Base-by-base conservation (phyloP, 2,888 invertebrate species). In the Sialis lutaria region DNA sequence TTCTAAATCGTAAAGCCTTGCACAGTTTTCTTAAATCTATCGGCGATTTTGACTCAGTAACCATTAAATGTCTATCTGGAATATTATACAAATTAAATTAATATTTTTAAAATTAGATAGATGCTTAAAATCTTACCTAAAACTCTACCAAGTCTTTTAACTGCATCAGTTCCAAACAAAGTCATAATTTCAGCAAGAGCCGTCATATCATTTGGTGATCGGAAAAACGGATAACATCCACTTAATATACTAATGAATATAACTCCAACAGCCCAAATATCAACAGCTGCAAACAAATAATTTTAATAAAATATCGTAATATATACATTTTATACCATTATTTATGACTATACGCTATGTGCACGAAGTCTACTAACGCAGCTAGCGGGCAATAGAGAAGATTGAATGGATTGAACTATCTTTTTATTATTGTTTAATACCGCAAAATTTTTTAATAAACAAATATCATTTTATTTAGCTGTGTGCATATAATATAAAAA, bases 261-360 rank as follows among this genome's bases (percentile, higher is more conserved):
- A 44, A 91, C 82, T 49, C 91, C 91, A 40, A 78, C 77, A 44
- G 91, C 86, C 91, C 92, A 92, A 56, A 87, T 72, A 67, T 92
- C 92, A 53, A 92, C 84, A 50, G 84, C 85, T 73, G 62, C 34
- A 66, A 22, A 41, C n/a, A 35, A 9, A 35, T 34, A 34, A 34
- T 34, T 34, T 34, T 7, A 34, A 34, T 34, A 7, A n/a, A n/a
- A n/a, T n/a, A n/a, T n/a, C n/a, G n/a, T n/a, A n/a, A n/a, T n/a
- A n/a, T n/a, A n/a, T n/a, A n/a, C n/a, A n/a, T n/a, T n/a, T n/a
- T n/a, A n/a, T n/a, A n/a, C n/a, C n/a, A n/a, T n/a, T n/a, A n/a
- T n/a, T n/a, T n/a, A n/a, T n/a, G n/a, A n/a, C n/a, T n/a, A n/a
- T n/a, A n/a, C n/a, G n/a, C n/a, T n/a, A n/a, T n/a, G n/a, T n/a